phyloP scores from a whole-genome alignment of 2,797 vertebrate genomes.

The Varecia variegata region DNA sequence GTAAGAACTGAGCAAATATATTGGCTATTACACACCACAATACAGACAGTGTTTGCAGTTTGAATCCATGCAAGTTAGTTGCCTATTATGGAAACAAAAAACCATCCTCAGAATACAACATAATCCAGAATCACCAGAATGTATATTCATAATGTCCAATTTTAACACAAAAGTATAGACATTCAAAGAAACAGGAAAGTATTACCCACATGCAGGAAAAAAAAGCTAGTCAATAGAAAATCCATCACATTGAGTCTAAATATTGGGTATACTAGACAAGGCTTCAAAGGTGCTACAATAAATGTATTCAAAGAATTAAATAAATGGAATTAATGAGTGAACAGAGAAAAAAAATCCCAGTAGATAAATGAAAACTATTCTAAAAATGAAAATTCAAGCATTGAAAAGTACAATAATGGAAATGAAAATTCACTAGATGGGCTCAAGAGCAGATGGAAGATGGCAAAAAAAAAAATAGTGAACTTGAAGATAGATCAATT shows the following conservation, averaged over 20 bases:
- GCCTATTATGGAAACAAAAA: background rate
- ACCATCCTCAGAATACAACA: background rate
- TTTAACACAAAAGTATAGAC: slow-evolving; percentile 5
- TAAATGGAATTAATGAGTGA: background rate
- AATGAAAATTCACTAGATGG: slow-evolving; percentile 12
- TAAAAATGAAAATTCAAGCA: slow-evolving; percentile 1
- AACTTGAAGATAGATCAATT: background rate
- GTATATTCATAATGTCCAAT: background rate
- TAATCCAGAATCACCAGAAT: slow-evolving; percentile 16
- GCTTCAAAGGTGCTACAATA: background rate
- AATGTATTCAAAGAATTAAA: background rate
- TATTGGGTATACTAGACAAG: background rate
- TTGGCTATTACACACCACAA: background rate
- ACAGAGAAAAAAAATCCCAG: background rate
- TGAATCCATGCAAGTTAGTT: background rate
- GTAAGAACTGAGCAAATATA: slow-evolving; percentile 24
- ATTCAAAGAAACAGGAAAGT: background rate
- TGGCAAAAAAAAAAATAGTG: background rate
- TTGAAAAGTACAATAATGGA: background rate
- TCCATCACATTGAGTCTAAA: background rate
- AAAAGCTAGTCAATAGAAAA: background rate
- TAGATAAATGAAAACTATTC: background rate
- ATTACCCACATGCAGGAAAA: background rate
- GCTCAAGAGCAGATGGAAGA: background rate
- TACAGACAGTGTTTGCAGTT: background rate